Percentiles rank a stretch among this genome's conserved stretches.
Conservation (phyloP, 2,888 invertebrate genomes). For the Polydrusus cervinus region DNA sequence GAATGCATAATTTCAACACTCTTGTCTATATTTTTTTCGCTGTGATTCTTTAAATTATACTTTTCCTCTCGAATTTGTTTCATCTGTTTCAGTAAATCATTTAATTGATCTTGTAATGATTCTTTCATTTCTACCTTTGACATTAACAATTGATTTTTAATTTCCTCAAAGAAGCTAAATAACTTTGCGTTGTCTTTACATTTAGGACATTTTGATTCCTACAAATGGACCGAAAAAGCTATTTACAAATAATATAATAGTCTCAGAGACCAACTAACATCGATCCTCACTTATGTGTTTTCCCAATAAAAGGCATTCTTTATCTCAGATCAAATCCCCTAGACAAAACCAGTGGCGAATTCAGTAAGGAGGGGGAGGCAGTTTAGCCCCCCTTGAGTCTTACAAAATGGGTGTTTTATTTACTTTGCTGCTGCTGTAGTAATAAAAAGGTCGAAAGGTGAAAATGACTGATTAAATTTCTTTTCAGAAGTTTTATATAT, state of each 20-base stretch:
- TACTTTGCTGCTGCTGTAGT: no score
- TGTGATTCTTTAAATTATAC: background rate
- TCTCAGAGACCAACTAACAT: no score
- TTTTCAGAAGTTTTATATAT: no score
- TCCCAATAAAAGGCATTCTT: no score
- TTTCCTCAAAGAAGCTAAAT: conserved; percentile 1
- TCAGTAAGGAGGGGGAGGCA: no score
- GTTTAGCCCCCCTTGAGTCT: no score
- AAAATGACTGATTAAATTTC: no score
- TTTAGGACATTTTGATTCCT: conserved; percentile 14
- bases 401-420: no score
- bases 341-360: no score
- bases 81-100: background rate
- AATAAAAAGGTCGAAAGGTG: no score
- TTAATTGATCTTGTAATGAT: background rate
- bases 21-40: background rate
- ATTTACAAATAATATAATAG: background rate
- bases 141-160: conserved; percentile 1
- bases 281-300: no score
- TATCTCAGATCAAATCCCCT: no score
- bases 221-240: background rate
- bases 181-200: background rate
- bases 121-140: background rate
- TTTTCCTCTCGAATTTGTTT: conserved; percentile 13
- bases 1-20: conserved; percentile 13